These are phyloP conservation scores for Chloropsis hardwickii DNA, from an alignment of 2,113 vertebrate species.

Conservation along the genomic window DNA sequence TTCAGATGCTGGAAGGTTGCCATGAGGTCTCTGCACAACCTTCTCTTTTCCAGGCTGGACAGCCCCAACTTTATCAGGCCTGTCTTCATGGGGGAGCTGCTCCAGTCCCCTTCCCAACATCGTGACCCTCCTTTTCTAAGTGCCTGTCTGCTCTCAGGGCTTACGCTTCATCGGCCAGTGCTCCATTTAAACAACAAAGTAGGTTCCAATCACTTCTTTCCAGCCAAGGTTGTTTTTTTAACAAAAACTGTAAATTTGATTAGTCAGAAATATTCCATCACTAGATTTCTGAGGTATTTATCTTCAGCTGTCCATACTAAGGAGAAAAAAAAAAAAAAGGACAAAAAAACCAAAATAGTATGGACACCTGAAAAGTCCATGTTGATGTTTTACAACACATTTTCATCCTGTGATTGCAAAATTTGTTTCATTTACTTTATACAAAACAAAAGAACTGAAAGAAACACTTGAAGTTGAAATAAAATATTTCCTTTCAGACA, in stretches of 20 bases:
- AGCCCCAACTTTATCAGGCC: neutral
- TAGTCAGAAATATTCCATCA: neutral
- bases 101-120: neutral
- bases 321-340: neutral
- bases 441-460: neutral
- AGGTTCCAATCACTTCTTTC: neutral
- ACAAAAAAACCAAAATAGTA: neutral
- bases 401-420: neutral
- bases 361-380: neutral
- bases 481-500: neutral
- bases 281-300: neutral
- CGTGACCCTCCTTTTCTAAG: neutral
- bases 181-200: neutral
- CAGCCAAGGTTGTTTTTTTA: neutral
- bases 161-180: neutral
- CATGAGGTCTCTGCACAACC: neutral
- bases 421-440: neutral
- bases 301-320: neutral
- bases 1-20: neutral
- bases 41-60: neutral
- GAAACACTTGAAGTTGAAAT: neutral
- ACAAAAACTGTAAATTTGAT: neutral
- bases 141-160: neutral
- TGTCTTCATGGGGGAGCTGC: neutral
- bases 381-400: neutral